phyloP scores from a whole-genome alignment of 2,888 invertebrate genomes.

The Byasa hedistus region DNA sequence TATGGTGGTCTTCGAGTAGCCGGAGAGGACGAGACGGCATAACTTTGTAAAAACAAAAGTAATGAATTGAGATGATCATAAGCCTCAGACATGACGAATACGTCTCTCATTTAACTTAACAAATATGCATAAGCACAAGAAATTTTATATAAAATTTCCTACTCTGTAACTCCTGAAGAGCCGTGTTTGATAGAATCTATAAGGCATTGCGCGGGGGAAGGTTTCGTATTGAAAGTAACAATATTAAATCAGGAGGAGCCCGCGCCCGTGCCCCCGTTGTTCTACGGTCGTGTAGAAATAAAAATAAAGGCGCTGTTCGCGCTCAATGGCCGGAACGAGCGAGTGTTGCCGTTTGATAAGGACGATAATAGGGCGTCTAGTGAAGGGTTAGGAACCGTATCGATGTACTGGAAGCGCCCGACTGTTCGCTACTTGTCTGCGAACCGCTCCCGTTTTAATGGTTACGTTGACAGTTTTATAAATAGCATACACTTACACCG shows the following conservation, averaged over 20 bases:
- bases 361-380: constrained; percentile 36
- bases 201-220: neutral
- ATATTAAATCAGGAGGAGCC: constrained; percentile 25
- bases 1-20: no score
- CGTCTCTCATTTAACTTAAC: no score
- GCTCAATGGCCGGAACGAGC: constrained; percentile 72
- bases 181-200: neutral
- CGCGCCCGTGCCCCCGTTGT: constrained; percentile 31
- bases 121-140: no score
- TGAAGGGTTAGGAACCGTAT: constrained; percentile 44
- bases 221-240: constrained; percentile 3
- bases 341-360: constrained; percentile 78
- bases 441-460: neutral
- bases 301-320: constrained; percentile 63
- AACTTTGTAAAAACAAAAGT: no score
- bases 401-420: constrained; percentile 20
- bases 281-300: constrained; percentile 59
- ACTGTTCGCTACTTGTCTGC: constrained; percentile 7
- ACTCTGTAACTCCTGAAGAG: neutral
- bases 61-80: no score
- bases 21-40: no score
- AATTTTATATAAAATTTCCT: neutral
- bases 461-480: neutral
- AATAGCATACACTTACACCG: neutral
- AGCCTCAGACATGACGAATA: no score